Evolutionary conservation across 1,140 invertebrate species (phyloP).

Genomic region (Mizuhopecten yessoensis): DNA sequence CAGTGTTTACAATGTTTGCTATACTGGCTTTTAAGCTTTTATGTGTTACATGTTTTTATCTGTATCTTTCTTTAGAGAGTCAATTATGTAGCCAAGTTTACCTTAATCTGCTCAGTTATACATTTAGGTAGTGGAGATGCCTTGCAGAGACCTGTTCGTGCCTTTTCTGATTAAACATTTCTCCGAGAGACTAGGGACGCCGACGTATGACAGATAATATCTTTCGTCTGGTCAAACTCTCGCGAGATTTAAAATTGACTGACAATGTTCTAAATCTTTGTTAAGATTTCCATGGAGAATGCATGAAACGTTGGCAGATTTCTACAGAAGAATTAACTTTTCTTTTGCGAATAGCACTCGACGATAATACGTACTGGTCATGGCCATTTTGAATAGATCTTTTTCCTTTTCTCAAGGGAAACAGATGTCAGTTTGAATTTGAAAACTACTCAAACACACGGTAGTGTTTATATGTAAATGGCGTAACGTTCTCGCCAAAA

Average conservation of each 20-base stretch:
- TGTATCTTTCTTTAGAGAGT: too few species aligned
- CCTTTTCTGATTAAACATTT: neutral
- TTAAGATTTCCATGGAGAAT: neutral
- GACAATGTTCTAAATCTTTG: slow-evolving; percentile 6
- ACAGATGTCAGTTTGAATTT: neutral
- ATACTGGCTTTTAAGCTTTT: too few species aligned
- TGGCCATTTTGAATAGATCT: too few species aligned
- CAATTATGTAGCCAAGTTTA: too few species aligned
- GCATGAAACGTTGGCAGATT: neutral
- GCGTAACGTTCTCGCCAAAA: neutral
- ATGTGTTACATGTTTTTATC: too few species aligned
- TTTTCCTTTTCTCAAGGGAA: neutral
- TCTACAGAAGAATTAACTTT: neutral
- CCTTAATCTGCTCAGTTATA: too few species aligned
- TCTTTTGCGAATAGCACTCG: neutral
- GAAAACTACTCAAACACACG: neutral
- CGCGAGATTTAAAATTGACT: slow-evolving; percentile 20
- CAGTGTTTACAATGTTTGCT: too few species aligned
- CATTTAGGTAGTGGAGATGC: too few species aligned
- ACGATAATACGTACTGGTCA: neutral
- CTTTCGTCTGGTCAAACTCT: slow-evolving; percentile 11
- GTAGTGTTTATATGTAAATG: neutral
- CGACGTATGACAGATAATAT: neutral
- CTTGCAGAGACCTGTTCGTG: neutral
- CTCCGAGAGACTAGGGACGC: neutral